phyloP scores from a whole-genome alignment of 2,797 vertebrate genomes.

The Enteromius argenteus region DNA sequence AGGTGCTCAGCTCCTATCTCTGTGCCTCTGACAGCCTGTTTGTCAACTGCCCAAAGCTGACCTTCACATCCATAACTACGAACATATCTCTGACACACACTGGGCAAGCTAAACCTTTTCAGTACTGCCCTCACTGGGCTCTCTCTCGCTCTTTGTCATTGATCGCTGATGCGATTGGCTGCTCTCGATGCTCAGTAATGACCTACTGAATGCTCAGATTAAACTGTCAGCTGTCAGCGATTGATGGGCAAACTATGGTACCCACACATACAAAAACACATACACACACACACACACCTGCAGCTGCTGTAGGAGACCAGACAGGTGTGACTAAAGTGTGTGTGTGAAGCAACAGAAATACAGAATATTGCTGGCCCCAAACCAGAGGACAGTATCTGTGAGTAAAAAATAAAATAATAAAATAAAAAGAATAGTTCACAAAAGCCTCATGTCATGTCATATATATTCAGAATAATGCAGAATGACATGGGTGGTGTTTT shows the following conservation, averaged over 20 bases:
- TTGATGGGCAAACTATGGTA: constrained; percentile 94
- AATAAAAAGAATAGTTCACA: not conserved
- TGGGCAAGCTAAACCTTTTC: constrained; percentile 30
- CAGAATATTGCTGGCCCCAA: not conserved
- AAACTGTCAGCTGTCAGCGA: constrained; percentile 99
- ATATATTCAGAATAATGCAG: not conserved
- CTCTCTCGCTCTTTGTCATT: constrained; percentile 89
- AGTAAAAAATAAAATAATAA: not conserved
- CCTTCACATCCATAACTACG: constrained; percentile 89
- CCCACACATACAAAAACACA: constrained; percentile 62
- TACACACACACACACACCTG: constrained; percentile 50
- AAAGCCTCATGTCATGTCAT: too few relatives aligned
- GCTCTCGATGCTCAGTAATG: constrained; percentile 97
- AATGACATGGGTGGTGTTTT: not conserved
- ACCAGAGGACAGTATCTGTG: not conserved
- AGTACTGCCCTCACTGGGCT: not conserved
- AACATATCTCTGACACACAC: constrained; percentile 67
- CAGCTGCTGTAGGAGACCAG: constrained; percentile 72
- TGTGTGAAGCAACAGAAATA: constrained; percentile 12
- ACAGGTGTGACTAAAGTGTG: constrained; percentile 78
- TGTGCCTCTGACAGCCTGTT: constrained; percentile 93
- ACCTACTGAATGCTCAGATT: constrained; percentile 99
- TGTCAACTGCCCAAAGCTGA: constrained; percentile 92
- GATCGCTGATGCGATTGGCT: constrained; percentile 99
- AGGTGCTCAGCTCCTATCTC: constrained; percentile 81